Evolutionary conservation across 2,888 invertebrate genomes (phyloP), one percentile per base, ranked within the genome.

Genomic region (Anthoptus insignis): DNA sequence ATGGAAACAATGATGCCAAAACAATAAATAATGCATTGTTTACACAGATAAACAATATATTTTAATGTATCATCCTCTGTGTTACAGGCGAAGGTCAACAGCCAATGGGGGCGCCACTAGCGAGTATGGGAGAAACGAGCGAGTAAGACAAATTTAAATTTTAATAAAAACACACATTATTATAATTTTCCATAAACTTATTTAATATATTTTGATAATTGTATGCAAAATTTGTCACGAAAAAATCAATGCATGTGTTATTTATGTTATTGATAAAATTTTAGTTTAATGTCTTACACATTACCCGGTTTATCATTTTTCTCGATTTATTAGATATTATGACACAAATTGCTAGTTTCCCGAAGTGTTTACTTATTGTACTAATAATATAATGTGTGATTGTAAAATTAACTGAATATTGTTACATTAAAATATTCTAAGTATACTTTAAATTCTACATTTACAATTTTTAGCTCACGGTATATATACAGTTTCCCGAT

Each of bases 41-140:
- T n/a, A n/a, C n/a, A n/a, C n/a, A n/a, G n/a, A n/a, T n/a, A n/a
- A n/a, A n/a, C n/a, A n/a, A n/a, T n/a, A n/a, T n/a, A n/a, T n/a
- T n/a, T n/a, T n/a, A 24, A 57, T 24, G 7, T 47, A n/a, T 32
- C 14, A 27, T 7, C 27, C 7, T 27, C 7, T 81, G 59, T 81
- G 82, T 86, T 32, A 22, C 88, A 95, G 82, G 93, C 75, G 85
- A 94, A 78, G 79, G 83, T 42, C 93, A 94, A 65, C 94, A 93
- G 57, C 94, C 89, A 70, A 91, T 94, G 75, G 89, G 94, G 67
- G 95, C 95, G 69, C 95, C 95, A 21, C 83, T 95, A 57, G 94
- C 95, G 42, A 95, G 94, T 76, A 95, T 95, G 86, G 95, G 95
- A 27, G 95, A 95, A 81, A 94, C 94, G 34, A 94, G 94, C 94